Evolutionary conservation across 2,113 vertebrate species (phyloP).

Genomic region (Ramphastos sulfuratus): DNA sequence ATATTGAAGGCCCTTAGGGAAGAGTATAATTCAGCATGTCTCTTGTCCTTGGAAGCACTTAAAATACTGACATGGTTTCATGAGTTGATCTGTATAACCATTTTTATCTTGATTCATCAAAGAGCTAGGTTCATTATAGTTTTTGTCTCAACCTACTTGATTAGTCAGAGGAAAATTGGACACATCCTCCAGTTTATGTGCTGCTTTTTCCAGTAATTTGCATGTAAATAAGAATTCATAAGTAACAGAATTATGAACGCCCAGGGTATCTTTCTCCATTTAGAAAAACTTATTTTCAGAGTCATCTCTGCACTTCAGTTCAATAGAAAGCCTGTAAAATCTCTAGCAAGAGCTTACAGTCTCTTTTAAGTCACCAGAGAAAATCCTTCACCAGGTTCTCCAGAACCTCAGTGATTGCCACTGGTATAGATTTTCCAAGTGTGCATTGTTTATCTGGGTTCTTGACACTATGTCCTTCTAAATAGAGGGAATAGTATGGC

Average conservation of each 20-base stretch:
- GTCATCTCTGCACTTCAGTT: not conserved
- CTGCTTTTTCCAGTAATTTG: not conserved
- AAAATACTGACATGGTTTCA: not conserved
- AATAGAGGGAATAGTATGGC: not conserved
- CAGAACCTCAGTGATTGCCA: not conserved
- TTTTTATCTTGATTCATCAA: not conserved
- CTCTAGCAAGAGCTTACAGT: not conserved
- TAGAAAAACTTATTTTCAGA: not conserved
- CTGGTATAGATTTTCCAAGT: not conserved
- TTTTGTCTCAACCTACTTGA: not conserved
- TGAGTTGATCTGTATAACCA: not conserved
- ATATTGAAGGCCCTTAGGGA: not conserved
- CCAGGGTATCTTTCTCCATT: not conserved
- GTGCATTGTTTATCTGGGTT: not conserved
- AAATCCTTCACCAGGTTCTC: not conserved
- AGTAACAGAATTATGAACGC: not conserved
- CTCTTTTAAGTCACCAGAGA: not conserved
- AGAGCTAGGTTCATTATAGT: not conserved
- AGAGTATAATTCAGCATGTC: not conserved
- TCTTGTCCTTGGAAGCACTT: not conserved
- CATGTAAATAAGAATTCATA: not conserved
- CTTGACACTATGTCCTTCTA: not conserved
- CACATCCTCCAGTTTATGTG: not conserved
- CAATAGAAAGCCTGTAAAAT: not conserved
- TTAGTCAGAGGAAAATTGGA: not conserved